Conservation (phyloP, 1,140 invertebrate genomes). For the Cydia splendana region DNA sequence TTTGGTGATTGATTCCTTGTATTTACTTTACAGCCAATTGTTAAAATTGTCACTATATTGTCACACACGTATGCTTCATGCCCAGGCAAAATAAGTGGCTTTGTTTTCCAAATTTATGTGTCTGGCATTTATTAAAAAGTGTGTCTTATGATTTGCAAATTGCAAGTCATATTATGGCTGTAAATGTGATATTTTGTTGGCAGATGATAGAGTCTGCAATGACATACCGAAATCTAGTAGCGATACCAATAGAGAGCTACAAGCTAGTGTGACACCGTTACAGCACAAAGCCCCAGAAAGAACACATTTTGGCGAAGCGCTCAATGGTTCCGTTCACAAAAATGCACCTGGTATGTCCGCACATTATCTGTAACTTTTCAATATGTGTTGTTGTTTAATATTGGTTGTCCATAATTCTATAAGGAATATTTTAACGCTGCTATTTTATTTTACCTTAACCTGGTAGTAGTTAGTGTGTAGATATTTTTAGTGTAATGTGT, state of each 20-base stretch:
- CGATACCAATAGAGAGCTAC: conserved; percentile 52
- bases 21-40: conserved; percentile 9
- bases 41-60: neutral
- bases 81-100: neutral
- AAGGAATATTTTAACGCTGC: neutral
- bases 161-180: neutral
- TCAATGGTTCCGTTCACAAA: conserved; percentile 72
- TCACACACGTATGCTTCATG: neutral
- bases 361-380: conserved; percentile 33
- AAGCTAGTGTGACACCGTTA: conserved; percentile 44
- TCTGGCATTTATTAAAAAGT: neutral
- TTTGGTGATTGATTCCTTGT: neutral
- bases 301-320: conserved; percentile 59
- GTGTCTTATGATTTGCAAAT: neutral
- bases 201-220: conserved; percentile 74
- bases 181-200: conserved; percentile 52
- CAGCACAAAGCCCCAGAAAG: conserved; percentile 67
- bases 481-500: too few species aligned
- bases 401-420: neutral
- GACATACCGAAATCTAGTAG: conserved; percentile 68
- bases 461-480: neutral
- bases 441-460: neutral
- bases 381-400: conserved; percentile 21
- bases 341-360: conserved; percentile 67
- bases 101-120: neutral